Evolutionary conservation across 1,140 invertebrate genomes (phyloP), one percentile per base, ranked within the genome.

Genomic region (Diorhabda sublineata): DNA sequence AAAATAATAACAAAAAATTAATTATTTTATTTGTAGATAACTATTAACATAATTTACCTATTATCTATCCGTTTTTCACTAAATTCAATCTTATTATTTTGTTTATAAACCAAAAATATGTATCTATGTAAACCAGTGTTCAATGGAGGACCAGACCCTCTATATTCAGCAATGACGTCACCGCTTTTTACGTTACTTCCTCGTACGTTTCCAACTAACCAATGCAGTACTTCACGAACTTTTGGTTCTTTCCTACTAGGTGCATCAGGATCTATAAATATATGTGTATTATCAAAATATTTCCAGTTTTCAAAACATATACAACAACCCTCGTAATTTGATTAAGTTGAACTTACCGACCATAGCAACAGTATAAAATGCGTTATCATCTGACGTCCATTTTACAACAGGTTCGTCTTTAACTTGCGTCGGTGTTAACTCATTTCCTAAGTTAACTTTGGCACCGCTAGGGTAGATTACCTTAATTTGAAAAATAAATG

Each of bases 201-300:
- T 3, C 92, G 93, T 76, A 98, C 94, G 78, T 98, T 98, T 3
- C 86, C 91, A 2, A 98, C 91, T 4, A 97, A 80, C 95, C 95
- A 98, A 80, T 98, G 95, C 75, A 93, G 92, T 89, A 91, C 95
- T 83, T 97, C 95, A 3, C 94, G 67, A 58, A 88, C 91, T 63
- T 86, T 91, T 0, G 89, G 92, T 45, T 91, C 84, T 6, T 88
- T 83, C 2, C 94, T 87, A 76, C 89, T 92, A 8, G 95, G 95
- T 7, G 94, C 93, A 86, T 97, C 95, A 3, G 94, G 94, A 86
- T 96, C 26, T 26, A 26, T 26, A 26, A 26, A 26, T 26, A 26
- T 26, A 26, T 26, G 26, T 26, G 26, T 26, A 26, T 26, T 26
- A 1, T 26, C 26, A 26, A 26, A 26, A 26, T 26, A 26, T 26